Percentiles rank a stretch among this genome's conserved stretches.
phyloP scores from a whole-genome alignment of 2,797 vertebrate genomes.

The Darevskia mixta region DNA sequence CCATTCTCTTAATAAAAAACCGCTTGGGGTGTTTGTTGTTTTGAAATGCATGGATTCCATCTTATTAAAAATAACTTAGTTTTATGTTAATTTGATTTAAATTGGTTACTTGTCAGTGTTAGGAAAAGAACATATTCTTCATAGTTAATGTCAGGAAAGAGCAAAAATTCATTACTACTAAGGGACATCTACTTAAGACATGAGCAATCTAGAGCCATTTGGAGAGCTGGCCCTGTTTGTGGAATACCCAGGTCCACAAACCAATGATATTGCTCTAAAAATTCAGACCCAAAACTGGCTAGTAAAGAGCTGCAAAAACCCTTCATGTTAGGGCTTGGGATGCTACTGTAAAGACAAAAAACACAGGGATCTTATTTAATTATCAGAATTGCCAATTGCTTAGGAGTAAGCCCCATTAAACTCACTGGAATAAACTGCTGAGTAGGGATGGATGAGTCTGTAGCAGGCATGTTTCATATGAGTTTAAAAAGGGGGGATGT shows the following conservation, averaged over 20 bases:
- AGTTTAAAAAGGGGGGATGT: background rate
- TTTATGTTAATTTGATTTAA: conserved; percentile 16
- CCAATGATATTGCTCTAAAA: background rate
- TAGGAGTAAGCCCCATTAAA: background rate
- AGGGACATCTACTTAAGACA: background rate
- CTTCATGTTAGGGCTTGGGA: background rate
- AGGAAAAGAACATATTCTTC: background rate
- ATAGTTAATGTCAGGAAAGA: background rate
- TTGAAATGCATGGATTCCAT: background rate
- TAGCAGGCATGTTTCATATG: background rate
- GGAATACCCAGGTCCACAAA: background rate
- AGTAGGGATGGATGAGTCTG: background rate
- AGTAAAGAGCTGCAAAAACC: background rate
- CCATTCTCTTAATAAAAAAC: background rate
- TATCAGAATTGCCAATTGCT: background rate
- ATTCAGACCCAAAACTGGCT: background rate
- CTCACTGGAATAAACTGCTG: background rate
- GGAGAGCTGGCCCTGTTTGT: background rate
- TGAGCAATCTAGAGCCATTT: background rate
- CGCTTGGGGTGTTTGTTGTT: background rate
- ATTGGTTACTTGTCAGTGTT: background rate
- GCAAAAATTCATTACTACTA: background rate
- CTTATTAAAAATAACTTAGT: background rate
- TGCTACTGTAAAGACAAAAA: background rate
- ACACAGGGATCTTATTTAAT: background rate